A percentile compares a stretch with the other conserved stretches of the same genome.
Conservation (phyloP, 1,140 invertebrate genomes). For the Brachystomella parvula region DNA sequence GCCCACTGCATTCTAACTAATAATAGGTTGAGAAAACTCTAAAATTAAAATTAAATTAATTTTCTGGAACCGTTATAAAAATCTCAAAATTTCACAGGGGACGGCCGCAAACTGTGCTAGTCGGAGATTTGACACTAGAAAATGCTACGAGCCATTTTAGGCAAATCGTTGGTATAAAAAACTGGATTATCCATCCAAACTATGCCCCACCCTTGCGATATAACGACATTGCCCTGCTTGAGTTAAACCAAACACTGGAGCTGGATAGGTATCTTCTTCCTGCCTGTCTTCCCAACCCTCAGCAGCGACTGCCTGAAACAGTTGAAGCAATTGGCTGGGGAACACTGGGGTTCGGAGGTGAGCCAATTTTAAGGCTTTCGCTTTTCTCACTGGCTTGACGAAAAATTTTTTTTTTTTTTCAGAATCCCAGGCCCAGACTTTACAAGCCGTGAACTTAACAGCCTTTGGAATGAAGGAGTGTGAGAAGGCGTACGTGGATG, state of each 20-base stretch:
- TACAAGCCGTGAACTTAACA: slow-evolving; percentile 33
- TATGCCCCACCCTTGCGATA: slow-evolving; percentile 32
- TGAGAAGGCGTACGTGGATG: slow-evolving; percentile 17
- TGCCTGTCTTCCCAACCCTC: slow-evolving; percentile 21
- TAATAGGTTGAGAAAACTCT: background rate
- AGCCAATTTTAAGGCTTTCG: background rate
- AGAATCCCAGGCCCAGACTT: slow-evolving; percentile 20
- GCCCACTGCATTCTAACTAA: slow-evolving; percentile 42
- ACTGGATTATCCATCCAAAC: slow-evolving; percentile 25
- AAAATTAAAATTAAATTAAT: slow-evolving; percentile 4
- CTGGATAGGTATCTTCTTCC: slow-evolving; percentile 21
- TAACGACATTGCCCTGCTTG: slow-evolving; percentile 33
- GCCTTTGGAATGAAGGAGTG: slow-evolving; percentile 17
- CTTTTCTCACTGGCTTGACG: background rate
- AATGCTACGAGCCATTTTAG: slow-evolving; percentile 13
- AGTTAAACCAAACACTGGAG: slow-evolving; percentile 17
- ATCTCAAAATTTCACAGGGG: slow-evolving; percentile 21
- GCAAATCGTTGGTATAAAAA: slow-evolving; percentile 22
- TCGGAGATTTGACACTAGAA: slow-evolving; percentile 28
- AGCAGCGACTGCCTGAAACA: background rate
- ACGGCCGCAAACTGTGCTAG: slow-evolving; percentile 18
- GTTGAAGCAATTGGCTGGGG: slow-evolving; percentile 27
- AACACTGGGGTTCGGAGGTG: slow-evolving; percentile 24
- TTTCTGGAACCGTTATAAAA: slow-evolving; percentile 4
- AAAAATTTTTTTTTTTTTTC: background rate